Percentiles rank a stretch among this genome's conserved stretches.
phyloP scores from a whole-genome alignment of 2,797 vertebrate genomes.

The Gallinago solitaria region DNA sequence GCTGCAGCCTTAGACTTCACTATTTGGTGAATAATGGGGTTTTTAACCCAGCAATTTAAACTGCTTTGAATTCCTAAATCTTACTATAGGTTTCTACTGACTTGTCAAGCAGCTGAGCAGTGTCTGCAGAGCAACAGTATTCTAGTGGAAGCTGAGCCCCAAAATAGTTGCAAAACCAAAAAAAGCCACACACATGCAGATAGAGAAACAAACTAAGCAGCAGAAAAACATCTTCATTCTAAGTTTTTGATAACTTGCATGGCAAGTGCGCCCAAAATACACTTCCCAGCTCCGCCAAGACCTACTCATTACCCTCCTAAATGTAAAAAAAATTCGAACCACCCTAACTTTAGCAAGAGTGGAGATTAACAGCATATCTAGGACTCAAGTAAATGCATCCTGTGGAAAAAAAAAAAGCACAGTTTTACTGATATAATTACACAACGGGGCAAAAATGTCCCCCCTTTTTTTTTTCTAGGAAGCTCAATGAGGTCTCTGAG shows the following conservation, averaged over 20 bases:
- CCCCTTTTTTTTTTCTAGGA: accelerated
- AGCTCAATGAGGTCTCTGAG: background rate
- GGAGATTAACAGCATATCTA: background rate
- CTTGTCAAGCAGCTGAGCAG: background rate
- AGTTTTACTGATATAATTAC: background rate
- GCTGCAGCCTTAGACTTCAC: background rate
- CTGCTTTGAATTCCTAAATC: background rate
- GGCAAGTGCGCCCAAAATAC: background rate
- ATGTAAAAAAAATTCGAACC: background rate
- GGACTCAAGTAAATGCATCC: background rate
- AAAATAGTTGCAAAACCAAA: background rate
- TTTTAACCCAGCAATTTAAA: background rate
- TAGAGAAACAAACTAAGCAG: background rate
- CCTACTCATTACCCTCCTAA: background rate
- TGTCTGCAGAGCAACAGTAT: background rate
- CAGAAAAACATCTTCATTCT: background rate
- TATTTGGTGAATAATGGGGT: background rate
- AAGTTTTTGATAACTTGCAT: background rate
- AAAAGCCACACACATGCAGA: background rate
- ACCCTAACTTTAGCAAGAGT: background rate
- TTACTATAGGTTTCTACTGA: background rate
- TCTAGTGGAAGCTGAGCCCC: background rate
- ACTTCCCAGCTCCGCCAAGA: background rate
- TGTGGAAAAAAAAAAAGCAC: background rate
- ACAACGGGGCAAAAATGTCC: background rate